These are phyloP conservation scores for Axinella damicornis DNA, from an alignment of 37 sponge, comb jelly and placozoan genomes.

Conservation along the genomic window DNA sequence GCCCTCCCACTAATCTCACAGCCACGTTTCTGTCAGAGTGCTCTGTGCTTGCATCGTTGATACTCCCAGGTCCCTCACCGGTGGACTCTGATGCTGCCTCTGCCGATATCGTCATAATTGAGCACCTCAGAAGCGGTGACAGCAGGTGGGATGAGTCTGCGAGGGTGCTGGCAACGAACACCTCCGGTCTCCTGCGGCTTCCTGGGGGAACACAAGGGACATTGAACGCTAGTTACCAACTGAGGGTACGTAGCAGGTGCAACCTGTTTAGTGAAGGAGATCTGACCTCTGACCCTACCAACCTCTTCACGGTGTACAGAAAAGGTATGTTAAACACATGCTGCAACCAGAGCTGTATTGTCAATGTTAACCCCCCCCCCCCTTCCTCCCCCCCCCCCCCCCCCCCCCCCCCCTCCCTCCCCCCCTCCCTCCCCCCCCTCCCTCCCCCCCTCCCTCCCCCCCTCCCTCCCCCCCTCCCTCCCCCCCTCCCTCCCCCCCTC, in stretches of 20 bases:
- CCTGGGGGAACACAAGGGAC: not conserved
- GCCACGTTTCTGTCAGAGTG: not conserved
- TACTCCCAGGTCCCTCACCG: not conserved
- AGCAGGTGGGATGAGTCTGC: not conserved
- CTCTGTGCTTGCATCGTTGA: not conserved
- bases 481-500: too few relatives aligned
- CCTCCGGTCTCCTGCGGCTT: not conserved
- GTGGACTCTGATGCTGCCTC: not conserved
- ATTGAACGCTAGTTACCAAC: constrained; percentile 1
- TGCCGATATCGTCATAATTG: not conserved
- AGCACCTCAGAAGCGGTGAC: not conserved
- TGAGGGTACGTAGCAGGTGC: not conserved
- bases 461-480: too few relatives aligned
- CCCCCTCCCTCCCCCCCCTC: too few relatives aligned
- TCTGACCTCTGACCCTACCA: not conserved
- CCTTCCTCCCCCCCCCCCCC: not conserved
- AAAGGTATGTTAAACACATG: not conserved
- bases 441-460: too few relatives aligned
- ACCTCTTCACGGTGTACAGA: not conserved
- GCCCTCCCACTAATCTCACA: not conserved
- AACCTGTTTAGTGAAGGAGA: not conserved
- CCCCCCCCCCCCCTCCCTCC: not conserved
- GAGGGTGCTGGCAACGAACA: not conserved
- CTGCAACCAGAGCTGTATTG: not conserved
- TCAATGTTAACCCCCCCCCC: not conserved